Evolutionary conservation across 2,113 vertebrate genomes (phyloP).

Genomic region (Erinaceus europaeus): DNA sequence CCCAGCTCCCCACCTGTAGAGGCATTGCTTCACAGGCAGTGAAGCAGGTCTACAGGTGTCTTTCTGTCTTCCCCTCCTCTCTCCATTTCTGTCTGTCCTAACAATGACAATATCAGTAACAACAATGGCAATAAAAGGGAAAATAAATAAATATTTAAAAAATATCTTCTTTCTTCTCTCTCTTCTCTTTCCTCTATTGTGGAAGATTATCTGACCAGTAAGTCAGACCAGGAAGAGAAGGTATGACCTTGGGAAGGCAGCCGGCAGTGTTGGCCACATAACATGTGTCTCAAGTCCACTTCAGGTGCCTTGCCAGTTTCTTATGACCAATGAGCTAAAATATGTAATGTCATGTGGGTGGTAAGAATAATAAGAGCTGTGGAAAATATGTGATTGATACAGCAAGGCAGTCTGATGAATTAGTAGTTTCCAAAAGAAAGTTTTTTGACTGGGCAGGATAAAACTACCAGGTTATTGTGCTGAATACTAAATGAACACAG

Average conservation of each 20-base stretch:
- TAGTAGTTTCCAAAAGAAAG: background rate
- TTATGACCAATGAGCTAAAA: background rate
- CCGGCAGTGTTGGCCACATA: background rate
- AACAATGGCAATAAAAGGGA: too few species aligned
- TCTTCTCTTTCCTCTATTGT: too few species aligned
- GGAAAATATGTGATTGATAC: background rate
- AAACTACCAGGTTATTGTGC: background rate
- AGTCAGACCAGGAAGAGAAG: background rate
- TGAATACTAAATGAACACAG: background rate
- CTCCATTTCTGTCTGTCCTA: too few species aligned
- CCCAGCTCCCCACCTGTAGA: too few species aligned
- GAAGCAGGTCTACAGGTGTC: too few species aligned
- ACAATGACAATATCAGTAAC: too few species aligned
- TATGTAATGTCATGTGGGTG: background rate
- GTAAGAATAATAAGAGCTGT: background rate
- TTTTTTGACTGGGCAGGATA: background rate
- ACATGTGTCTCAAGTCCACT: background rate
- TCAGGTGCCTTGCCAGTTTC: background rate
- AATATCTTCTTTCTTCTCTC: too few species aligned
- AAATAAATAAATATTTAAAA: too few species aligned
- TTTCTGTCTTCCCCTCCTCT: too few species aligned
- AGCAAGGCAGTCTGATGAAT: background rate
- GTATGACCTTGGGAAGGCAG: background rate
- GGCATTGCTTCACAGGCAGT: too few species aligned
- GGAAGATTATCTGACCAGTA: too few species aligned